Conservation (phyloP, 2,888 invertebrate genomes). For the Amphiduros pacificus region DNA sequence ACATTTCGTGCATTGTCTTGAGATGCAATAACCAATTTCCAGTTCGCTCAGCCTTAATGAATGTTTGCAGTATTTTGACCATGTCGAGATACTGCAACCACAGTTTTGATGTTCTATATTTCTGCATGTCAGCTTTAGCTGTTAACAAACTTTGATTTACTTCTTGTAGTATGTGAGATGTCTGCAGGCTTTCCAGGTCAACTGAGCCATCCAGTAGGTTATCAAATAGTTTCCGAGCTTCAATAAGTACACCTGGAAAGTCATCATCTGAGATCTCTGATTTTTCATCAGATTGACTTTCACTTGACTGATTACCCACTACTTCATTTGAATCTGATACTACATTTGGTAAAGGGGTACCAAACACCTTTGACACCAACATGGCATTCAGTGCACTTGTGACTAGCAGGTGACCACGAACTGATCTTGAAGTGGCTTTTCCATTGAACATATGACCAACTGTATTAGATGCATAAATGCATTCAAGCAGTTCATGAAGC, state of each 20-base stretch:
- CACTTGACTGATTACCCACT: no score
- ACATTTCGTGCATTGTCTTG: conserved; percentile 21
- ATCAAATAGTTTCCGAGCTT: no score
- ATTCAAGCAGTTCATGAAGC: conserved; percentile 33
- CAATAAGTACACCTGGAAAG: no score
- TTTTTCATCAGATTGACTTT: no score
- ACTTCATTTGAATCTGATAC: no score
- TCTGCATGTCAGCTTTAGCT: no score
- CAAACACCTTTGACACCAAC: not conserved
- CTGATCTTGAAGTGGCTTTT: conserved; percentile 27
- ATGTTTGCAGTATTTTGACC: conserved; percentile 29
- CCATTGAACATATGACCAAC: conserved; percentile 37
- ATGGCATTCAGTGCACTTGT: not conserved
- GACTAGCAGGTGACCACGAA: not conserved
- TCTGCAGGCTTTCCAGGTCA: no score
- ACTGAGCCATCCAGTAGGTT: no score
- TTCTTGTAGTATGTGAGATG: no score
- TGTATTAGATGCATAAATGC: conserved; percentile 34
- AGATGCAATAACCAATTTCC: conserved; percentile 14
- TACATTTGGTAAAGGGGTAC: no score
- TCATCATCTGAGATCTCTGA: no score
- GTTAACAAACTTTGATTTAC: no score
- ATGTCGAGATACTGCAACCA: conserved; percentile 35
- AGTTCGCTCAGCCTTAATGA: conserved; percentile 30
- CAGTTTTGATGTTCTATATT: conserved; percentile 25